Percentiles rank a stretch among this genome's conserved stretches.
Evolutionary conservation across 2,888 invertebrate genomes (phyloP).

Genomic region (Erebia epiphron): DNA sequence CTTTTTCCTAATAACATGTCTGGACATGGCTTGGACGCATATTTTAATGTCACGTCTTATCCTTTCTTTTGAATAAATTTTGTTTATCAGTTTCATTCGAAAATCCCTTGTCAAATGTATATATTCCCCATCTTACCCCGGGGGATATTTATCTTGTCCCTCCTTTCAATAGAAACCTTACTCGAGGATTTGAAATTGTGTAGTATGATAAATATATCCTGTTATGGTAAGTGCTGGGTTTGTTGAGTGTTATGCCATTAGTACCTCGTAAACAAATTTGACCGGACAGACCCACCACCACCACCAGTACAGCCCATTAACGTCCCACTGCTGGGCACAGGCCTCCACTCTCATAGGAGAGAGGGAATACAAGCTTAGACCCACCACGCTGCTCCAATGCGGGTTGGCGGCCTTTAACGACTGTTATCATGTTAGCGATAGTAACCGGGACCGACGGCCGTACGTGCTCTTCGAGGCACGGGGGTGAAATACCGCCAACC

Average conservation of each 20-base stretch:
- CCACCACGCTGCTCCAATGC: too few species aligned
- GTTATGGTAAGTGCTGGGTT: constrained; percentile 7
- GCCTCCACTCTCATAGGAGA: too few species aligned
- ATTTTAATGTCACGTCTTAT: neutral
- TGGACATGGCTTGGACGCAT: neutral
- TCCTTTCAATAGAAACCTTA: constrained; percentile 27
- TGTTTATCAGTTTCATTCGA: constrained; percentile 6
- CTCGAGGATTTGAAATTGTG: constrained; percentile 7
- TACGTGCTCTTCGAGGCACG: too few species aligned
- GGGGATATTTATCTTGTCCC: constrained; percentile 29
- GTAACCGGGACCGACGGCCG: too few species aligned
- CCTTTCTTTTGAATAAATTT: constrained; percentile 8
- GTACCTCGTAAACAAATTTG: neutral
- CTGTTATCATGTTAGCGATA: too few species aligned
- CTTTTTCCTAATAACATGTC: too few species aligned
- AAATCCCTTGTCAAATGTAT: constrained; percentile 21
- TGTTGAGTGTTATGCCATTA: neutral
- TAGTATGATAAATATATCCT: neutral
- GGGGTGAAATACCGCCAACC: too few species aligned
- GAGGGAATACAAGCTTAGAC: too few species aligned
- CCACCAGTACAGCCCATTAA: too few species aligned
- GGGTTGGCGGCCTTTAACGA: too few species aligned
- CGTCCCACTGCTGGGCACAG: too few species aligned
- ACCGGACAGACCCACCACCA: too few species aligned
- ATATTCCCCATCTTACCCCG: constrained; percentile 2